Percentiles rank a stretch among this genome's conserved stretches.
Evolutionary conservation across 2,888 invertebrate species (phyloP).

Genomic region (Lepidocyrtinus sp.): DNA sequence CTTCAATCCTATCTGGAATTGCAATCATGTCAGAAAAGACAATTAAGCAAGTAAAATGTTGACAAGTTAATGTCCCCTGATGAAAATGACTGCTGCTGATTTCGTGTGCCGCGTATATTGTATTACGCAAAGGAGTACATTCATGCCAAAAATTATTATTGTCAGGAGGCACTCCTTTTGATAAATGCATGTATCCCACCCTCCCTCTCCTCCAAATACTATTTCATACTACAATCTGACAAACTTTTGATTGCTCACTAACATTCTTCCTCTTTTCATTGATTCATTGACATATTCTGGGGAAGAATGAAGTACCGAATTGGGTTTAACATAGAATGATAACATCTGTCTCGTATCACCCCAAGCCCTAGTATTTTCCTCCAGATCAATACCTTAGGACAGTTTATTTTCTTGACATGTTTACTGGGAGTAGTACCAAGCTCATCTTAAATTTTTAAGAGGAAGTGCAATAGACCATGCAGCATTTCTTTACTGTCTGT

Average conservation of each 20-base stretch:
- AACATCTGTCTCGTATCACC: too few relatives aligned
- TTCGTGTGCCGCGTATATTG: background rate
- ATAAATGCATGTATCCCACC: background rate
- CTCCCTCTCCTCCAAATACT: background rate
- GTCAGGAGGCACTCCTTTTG: background rate
- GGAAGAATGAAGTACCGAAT: constrained; percentile 8
- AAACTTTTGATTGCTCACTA: background rate
- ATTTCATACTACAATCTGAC: background rate
- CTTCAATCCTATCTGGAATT: constrained; percentile 7
- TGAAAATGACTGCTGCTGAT: constrained; percentile 21
- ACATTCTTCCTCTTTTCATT: constrained; percentile 5
- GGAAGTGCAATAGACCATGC: constrained; percentile 32
- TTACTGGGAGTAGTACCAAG: background rate
- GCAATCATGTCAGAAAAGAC: constrained; percentile 30
- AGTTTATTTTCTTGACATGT: background rate
- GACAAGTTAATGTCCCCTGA: constrained; percentile 37
- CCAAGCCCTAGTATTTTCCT: too few relatives aligned
- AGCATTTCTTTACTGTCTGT: constrained; percentile 2
- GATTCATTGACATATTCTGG: constrained; percentile 9
- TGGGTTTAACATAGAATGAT: too few relatives aligned
- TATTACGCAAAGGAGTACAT: constrained; percentile 4
- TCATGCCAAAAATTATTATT: constrained; percentile 17
- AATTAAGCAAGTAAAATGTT: constrained; percentile 33
- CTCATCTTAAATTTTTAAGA: background rate
- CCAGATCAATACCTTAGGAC: too few relatives aligned